These are phyloP conservation scores for Natator depressus DNA, from an alignment of 2,113 vertebrate species.

Conservation along the genomic window DNA sequence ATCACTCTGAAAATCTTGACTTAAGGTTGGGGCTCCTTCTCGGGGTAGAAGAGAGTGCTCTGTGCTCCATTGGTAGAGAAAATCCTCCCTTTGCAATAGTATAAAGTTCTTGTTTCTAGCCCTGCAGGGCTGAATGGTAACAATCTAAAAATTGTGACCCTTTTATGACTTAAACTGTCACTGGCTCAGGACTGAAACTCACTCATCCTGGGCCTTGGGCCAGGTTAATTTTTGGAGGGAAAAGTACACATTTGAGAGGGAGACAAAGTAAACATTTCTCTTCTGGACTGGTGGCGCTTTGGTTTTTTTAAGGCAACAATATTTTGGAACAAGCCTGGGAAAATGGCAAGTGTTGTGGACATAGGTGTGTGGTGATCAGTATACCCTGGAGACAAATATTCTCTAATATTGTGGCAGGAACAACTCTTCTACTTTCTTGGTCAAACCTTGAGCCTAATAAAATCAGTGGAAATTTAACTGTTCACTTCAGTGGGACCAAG, in stretches of 20 bases:
- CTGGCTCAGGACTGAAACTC: no score
- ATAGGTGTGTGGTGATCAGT: no score
- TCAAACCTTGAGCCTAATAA: neutral
- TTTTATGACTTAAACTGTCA: neutral
- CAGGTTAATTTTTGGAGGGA: no score
- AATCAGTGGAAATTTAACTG: neutral
- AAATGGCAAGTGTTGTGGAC: neutral
- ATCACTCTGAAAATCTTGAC: no score
- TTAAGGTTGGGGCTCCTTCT: no score
- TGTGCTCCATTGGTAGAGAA: no score
- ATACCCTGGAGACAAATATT: neutral
- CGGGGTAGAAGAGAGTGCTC: no score
- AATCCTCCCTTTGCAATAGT: no score
- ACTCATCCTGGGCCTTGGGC: no score
- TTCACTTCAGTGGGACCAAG: neutral
- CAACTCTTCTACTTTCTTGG: neutral
- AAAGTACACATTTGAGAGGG: no score
- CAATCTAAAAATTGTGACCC: neutral
- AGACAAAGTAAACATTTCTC: no score
- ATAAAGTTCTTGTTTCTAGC: neutral
- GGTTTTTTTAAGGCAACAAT: neutral
- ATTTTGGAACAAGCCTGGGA: neutral
- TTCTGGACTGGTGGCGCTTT: no score
- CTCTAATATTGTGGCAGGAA: neutral
- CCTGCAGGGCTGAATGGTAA: neutral